phyloP scores from a whole-genome alignment of 2,113 vertebrate genomes.

The Brachypteracias leptosomus region DNA sequence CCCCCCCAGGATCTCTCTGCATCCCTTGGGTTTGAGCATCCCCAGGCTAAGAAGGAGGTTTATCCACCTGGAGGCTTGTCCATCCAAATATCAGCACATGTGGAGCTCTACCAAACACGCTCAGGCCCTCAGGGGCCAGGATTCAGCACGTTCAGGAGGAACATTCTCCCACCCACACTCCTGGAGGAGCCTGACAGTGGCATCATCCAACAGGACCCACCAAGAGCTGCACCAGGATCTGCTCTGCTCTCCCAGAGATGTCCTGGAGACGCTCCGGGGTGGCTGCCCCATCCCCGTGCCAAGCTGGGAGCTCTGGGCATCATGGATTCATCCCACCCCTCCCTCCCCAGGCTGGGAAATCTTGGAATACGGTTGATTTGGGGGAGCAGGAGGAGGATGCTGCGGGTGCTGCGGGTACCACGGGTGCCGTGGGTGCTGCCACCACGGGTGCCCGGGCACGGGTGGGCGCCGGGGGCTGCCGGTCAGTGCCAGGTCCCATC shows the following conservation, averaged over 20 bases:
- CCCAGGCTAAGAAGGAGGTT: neutral
- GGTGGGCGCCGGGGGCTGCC: neutral
- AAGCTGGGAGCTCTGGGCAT: neutral
- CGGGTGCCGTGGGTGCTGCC: neutral
- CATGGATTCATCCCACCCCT: no score
- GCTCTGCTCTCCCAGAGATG: neutral
- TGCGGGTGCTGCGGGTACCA: neutral
- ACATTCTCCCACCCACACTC: accelerated
- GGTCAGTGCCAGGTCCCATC: slow-evolving; percentile 84
- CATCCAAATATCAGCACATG: accelerated
- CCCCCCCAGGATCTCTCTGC: neutral
- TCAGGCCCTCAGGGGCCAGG: accelerated
- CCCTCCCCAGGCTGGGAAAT: neutral
- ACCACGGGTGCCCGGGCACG: neutral
- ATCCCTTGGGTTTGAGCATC: neutral
- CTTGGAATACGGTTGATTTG: accelerated
- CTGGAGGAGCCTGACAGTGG: neutral
- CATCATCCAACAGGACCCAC: neutral
- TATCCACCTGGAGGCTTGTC: neutral
- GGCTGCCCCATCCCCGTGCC: neutral
- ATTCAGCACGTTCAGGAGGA: neutral
- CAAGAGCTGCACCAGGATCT: accelerated
- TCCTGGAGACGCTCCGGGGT: accelerated
- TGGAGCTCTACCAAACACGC: neutral
- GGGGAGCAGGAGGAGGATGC: neutral